These are phyloP conservation scores for Nebria salina DNA, from an alignment of 2,888 invertebrate species.

Conservation along the genomic window DNA sequence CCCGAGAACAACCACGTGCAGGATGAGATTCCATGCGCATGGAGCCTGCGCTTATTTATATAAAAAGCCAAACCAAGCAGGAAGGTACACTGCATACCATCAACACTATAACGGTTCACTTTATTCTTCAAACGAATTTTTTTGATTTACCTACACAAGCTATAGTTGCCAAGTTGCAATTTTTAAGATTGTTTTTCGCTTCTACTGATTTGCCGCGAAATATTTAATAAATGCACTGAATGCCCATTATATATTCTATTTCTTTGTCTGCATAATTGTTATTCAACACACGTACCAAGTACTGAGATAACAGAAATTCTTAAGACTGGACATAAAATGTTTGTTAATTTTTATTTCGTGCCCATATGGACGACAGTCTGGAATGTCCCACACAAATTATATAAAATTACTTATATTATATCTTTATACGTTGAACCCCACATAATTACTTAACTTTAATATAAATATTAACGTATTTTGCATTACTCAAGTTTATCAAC, in stretches of 20 bases:
- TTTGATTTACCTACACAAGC: no score
- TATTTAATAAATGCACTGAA: neutral
- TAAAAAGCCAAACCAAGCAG: neutral
- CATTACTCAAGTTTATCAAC: no score
- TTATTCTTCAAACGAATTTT: no score
- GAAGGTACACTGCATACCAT: neutral
- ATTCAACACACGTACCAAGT: neutral
- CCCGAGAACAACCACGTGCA: neutral
- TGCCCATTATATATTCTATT: neutral
- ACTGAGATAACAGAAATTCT: slow-evolving; percentile 19
- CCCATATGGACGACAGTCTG: neutral
- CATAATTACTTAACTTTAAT: neutral
- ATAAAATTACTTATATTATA: neutral
- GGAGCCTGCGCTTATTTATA: neutral
- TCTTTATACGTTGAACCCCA: neutral
- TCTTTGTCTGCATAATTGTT: neutral
- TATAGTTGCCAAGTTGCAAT: no score
- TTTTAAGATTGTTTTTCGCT: no score
- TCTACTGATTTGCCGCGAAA: no score
- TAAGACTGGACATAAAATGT: neutral
- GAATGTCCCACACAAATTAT: neutral
- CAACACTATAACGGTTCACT: neutral
- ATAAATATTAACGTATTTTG: no score
- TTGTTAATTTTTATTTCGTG: slow-evolving; percentile 14
- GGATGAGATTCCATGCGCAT: neutral